Evolutionary conservation across 2,113 vertebrate species (phyloP), one percentile per base, ranked within the genome.

Genomic region (Paraplagusia blochii): DNA sequence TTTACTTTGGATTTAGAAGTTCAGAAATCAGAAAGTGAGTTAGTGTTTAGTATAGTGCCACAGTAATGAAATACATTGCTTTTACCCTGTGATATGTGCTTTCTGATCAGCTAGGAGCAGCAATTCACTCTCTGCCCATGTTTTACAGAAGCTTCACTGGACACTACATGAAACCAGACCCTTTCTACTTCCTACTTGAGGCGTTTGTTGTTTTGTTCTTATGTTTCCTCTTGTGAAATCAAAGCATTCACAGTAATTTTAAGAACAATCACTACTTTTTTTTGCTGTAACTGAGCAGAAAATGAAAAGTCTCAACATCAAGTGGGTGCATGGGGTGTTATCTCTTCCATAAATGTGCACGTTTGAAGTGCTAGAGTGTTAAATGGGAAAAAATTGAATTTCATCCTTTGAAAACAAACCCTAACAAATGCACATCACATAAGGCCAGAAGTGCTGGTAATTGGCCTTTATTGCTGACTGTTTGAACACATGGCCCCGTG

Each of bases 41-140:
- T 74, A 65, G 70, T 56, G 46, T 36, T 58, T 65, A 47, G 60
- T 56, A 14, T 44, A 58, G 57, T 14, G 60, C 71, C 43, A 46
- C 14, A 39, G 71, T 60, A 73, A 79, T 82, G 54, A 74, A 77
- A 69, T 55, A 61, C 53, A 63, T 15, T 53, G 60, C 64, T 51
- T 47, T 18, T 29, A 29, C 19, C 7, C 9, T 8, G 53, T 38
- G 39, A 69, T 53, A 47, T 45, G 61, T 52, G 49, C 49, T 18
- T 16, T 11, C 38, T 49, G 56, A 76, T 56, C 33, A 16, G 52
- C 55, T 58, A 60, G 29, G 35, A 22, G 61, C 44, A 72, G 65
- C 49, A 63, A 57, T 57, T 67, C 44, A 60, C 72, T 69, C 60
- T 68, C 38, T 60, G n/a, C 44, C 38, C 19, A 58, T 17, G 59